A percentile compares a stretch with the other conserved stretches of the same genome.
These are phyloP conservation scores for Drosophila lutescens DNA, from an alignment of 2,888 invertebrate genomes.

Conservation along the genomic window DNA sequence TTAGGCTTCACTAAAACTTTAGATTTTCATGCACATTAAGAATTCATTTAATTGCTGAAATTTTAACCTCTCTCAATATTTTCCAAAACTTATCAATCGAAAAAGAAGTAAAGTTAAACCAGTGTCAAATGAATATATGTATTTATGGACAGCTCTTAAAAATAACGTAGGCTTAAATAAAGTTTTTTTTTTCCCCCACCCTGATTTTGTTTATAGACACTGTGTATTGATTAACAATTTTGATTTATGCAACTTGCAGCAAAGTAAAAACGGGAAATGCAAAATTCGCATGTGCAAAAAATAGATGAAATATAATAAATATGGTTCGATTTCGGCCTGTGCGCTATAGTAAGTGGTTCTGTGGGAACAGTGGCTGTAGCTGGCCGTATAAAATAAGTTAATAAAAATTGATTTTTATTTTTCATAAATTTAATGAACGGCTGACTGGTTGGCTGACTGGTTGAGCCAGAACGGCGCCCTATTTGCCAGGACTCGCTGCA, in stretches of 20 bases:
- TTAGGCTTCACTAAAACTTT: background rate
- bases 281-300: slow-evolving; percentile 20
- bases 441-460: slow-evolving; percentile 53
- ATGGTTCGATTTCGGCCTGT: slow-evolving; percentile 21
- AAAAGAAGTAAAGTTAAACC: background rate
- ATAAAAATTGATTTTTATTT: slow-evolving; percentile 62
- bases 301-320: slow-evolving; percentile 21
- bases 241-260: slow-evolving; percentile 62
- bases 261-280: slow-evolving; percentile 40
- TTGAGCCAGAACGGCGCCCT: slow-evolving; percentile 34
- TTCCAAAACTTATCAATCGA: slow-evolving; percentile 4
- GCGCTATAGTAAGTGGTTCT: background rate
- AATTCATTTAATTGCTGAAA: too few relatives aligned
- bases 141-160: slow-evolving; percentile 31
- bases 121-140: slow-evolving; percentile 27
- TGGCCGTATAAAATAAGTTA: slow-evolving; percentile 34
- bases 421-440: slow-evolving; percentile 65
- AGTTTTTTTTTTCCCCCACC: slow-evolving; percentile 8
- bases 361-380: slow-evolving; percentile 14
- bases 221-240: slow-evolving; percentile 73
- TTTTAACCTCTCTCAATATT: background rate
- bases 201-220: slow-evolving; percentile 26
- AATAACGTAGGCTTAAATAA: slow-evolving; percentile 15
- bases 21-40: too few relatives aligned
- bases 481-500: slow-evolving; percentile 48